Conservation (phyloP, 2,113 vertebrate species). For the Chauna torquata region DNA sequence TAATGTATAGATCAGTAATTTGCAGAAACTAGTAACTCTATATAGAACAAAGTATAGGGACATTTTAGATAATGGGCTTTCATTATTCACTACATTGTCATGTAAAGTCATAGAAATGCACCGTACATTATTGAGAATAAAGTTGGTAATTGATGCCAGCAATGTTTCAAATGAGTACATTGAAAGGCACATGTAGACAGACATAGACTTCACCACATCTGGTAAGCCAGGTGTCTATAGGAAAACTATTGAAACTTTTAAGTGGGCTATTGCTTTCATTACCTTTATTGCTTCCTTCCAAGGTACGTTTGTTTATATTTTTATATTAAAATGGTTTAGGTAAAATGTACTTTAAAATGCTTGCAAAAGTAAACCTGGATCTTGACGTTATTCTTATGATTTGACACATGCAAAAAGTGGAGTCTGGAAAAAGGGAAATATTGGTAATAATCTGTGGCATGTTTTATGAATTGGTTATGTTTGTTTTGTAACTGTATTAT, state of each 20-base stretch:
- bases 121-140: background rate
- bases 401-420: background rate
- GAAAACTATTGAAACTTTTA: background rate
- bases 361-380: background rate
- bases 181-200: background rate
- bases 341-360: background rate
- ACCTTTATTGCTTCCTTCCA: background rate
- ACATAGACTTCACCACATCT: background rate
- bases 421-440: background rate
- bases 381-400: rapidly evolving
- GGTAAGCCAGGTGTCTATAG: background rate
- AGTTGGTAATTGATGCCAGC: background rate
- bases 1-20: background rate
- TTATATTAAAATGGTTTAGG: background rate
- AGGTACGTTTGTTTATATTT: background rate
- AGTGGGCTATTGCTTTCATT: background rate
- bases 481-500: background rate
- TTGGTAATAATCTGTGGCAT: background rate
- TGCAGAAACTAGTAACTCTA: background rate
- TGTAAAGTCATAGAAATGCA: background rate
- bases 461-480: background rate
- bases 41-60: background rate
- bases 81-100: background rate
- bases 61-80: background rate
- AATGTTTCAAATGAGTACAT: background rate